Base-by-base conservation (phyloP, 2,888 invertebrate species). In the Ennomos erosarius region DNA sequence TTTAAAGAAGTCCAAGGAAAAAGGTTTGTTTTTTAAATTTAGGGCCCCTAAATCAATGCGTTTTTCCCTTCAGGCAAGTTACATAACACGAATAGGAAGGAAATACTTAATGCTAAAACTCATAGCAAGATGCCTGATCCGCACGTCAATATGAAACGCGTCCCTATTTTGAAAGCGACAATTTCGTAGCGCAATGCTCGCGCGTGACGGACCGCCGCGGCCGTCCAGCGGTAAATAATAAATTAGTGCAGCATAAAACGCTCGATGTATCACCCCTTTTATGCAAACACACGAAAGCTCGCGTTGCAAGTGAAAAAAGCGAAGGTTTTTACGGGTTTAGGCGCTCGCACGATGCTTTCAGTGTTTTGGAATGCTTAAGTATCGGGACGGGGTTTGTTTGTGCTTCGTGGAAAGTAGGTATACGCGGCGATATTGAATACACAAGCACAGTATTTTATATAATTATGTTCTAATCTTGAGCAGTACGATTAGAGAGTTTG, bases 151-250 rank as follows among this genome's bases (percentile, higher is more conserved):
- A 45, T 45, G 8, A 11, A 34, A 34, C 44, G 13, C 36, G 13
- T 13, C 16, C 46, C 39, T 56, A 50, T 56, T 55, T 45, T 45
- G 38, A 35, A 59, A 55, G 8, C 39, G 60, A 58, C 62, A 58
- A 49, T 55, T 58, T 62, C 53, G 50, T 38, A 39, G 12, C 16
- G 56, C 58, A 54, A 45, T 57, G 55, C 44, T 73, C 65, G 72
- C 65, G 72, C 73, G 73, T 73, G 73, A 68, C 67, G 60, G 33
- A 48, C 62, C 49, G 49, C 63, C 64, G 65, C 62, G 47, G 49
- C 63, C 64, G 65, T 67, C 63, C 62, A 56, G 39, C 55, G 56
- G 67, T 73, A 68, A 74, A 73, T 74, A 74, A 74, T 74, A 74
- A 69, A 74, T 74, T 69, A 73, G 65, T 60, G 59, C 70, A 59